A percentile compares a stretch with the other conserved stretches of the same genome.
Conservation (phyloP, 2,113 vertebrate genomes). For the Gila orcuttii region DNA sequence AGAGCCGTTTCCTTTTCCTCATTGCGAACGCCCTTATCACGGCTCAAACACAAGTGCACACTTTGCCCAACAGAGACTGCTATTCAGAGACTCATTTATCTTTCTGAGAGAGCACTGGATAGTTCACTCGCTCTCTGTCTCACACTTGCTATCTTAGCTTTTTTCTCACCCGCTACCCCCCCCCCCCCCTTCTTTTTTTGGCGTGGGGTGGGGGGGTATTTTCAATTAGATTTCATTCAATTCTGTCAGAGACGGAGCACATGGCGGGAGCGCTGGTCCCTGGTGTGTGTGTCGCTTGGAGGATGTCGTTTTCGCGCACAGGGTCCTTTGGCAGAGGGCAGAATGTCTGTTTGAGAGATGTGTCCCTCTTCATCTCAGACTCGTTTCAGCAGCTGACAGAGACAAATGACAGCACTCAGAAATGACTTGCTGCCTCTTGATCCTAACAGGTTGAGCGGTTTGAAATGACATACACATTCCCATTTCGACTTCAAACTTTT, state of each 20-base stretch:
- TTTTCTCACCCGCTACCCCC: constrained; percentile 51
- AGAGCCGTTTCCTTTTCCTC: constrained; percentile 54
- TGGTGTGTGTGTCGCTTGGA: constrained; percentile 54
- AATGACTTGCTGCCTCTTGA: constrained; percentile 69
- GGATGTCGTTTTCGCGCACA: constrained; percentile 53
- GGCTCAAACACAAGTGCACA: constrained; percentile 65
- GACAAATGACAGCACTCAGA: constrained; percentile 82
- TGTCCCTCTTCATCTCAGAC: constrained; percentile 80
- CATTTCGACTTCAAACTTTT: constrained; percentile 61
- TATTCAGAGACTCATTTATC: constrained; percentile 74
- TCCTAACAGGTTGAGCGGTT: constrained; percentile 72
- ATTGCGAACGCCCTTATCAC: constrained; percentile 72
- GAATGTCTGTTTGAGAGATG: constrained; percentile 65
- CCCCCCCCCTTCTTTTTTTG: constrained; percentile 44
- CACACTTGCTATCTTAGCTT: constrained; percentile 59
- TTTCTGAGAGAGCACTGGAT: constrained; percentile 58
- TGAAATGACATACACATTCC: constrained; percentile 53
- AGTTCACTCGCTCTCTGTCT: constrained; percentile 65
- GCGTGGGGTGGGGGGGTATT: constrained; percentile 45
- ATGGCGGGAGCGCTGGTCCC: constrained; percentile 38
- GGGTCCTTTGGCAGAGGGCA: constrained; percentile 47
- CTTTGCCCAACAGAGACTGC: constrained; percentile 54
- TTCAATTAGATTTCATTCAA: constrained; percentile 70
- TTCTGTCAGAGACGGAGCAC: constrained; percentile 58
- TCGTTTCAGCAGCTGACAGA: constrained; percentile 78